Evolutionary conservation across 2,113 vertebrate species (phyloP).

Genomic region (Dascyllus trimaculatus): DNA sequence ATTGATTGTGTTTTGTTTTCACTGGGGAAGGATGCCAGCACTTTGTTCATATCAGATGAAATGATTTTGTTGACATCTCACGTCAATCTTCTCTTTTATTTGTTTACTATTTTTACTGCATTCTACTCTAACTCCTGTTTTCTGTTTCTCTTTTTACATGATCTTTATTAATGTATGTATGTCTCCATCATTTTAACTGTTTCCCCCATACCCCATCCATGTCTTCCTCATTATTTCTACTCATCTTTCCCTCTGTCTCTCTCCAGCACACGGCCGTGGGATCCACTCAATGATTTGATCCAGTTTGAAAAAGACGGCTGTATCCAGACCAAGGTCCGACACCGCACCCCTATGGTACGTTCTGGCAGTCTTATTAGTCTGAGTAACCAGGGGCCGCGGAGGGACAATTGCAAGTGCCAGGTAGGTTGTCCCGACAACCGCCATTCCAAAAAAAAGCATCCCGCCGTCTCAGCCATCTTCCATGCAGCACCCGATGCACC

Average conservation of each 20-base stretch:
- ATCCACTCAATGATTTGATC: slow-evolving; percentile 97
- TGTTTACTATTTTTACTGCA: no score
- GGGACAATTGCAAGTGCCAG: slow-evolving; percentile 83
- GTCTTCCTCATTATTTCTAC: neutral
- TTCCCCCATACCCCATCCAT: no score
- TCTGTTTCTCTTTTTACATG: no score
- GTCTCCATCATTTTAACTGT: no score
- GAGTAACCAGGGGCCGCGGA: slow-evolving; percentile 89
- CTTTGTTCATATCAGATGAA: neutral
- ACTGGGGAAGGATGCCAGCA: neutral
- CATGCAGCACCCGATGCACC: slow-evolving; percentile 53
- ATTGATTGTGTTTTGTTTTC: no score
- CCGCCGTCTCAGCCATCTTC: slow-evolving; percentile 60
- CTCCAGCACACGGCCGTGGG: slow-evolving; percentile 96
- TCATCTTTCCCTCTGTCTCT: neutral
- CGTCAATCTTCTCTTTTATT: no score
- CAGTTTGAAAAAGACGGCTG: slow-evolving; percentile 98
- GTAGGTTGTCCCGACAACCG: slow-evolving; percentile 72
- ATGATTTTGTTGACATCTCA: no score
- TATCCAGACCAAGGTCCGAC: slow-evolving; percentile 97
- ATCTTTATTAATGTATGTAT: no score
- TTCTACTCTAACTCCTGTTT: no score
- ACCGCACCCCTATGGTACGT: slow-evolving; percentile 98
- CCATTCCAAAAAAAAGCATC: slow-evolving; percentile 26
- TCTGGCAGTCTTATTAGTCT: slow-evolving; percentile 89